Percentiles rank a stretch among this genome's conserved stretches.
These are phyloP conservation scores for Dexiosoma caninum DNA, from an alignment of 2,888 invertebrate genomes.

Conservation along the genomic window DNA sequence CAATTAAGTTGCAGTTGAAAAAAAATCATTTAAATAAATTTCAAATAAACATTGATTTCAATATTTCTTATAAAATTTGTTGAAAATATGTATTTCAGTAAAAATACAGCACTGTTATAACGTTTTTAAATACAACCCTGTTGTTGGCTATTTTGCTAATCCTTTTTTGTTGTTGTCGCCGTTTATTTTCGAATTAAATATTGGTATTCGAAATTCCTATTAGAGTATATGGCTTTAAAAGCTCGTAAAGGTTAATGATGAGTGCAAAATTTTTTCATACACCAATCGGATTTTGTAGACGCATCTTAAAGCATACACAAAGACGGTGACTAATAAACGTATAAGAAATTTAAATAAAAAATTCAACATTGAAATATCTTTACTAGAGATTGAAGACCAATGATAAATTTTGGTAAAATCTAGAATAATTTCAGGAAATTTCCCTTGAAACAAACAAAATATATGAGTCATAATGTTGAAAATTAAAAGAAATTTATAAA, in stretches of 20 bases:
- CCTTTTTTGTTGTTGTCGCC: not conserved
- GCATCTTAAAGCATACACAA: slow-evolving; percentile 63
- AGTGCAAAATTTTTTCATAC: slow-evolving; percentile 67
- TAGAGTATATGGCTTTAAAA: slow-evolving; percentile 45
- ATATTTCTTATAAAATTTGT: too few relatives aligned
- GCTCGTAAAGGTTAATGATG: slow-evolving; percentile 66
- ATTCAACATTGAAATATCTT: slow-evolving; percentile 35
- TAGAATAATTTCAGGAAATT: not conserved
- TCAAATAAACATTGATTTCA: too few relatives aligned
- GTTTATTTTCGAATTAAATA: slow-evolving; percentile 61
- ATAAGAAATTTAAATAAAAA: slow-evolving; percentile 7
- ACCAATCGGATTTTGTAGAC: slow-evolving; percentile 67
- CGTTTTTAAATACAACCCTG: slow-evolving; percentile 1
- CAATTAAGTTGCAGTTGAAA: too few relatives aligned
- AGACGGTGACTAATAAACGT: slow-evolving; percentile 52
- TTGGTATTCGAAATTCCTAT: slow-evolving; percentile 60
- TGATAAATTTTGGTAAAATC: not conserved
- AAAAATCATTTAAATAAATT: too few relatives aligned
- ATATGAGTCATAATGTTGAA: not conserved
- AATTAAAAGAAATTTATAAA: slow-evolving; percentile 3
- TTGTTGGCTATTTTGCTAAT: not conserved
- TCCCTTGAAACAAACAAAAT: not conserved
- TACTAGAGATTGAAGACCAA: not conserved
- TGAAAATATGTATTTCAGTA: not conserved
- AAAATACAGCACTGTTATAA: not conserved